phyloP scores from a whole-genome alignment of 2,888 invertebrate species.

The Platypus cylindrus region DNA sequence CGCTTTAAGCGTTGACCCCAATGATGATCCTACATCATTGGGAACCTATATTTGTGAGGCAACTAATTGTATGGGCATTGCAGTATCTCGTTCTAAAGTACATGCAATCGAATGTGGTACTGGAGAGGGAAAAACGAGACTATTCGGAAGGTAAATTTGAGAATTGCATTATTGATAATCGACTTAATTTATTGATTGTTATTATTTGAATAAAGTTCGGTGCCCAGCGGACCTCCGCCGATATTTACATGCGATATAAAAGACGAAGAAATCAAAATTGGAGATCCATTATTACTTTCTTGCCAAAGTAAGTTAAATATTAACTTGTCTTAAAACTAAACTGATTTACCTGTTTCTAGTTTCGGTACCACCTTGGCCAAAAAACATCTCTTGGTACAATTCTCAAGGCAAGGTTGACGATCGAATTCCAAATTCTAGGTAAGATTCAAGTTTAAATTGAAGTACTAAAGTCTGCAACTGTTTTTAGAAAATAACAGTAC shows the following conservation, averaged over 20 bases:
- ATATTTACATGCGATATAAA: slow-evolving; percentile 64
- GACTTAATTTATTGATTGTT: not conserved
- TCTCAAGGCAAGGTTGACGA: slow-evolving; percentile 66
- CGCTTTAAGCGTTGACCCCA: slow-evolving; percentile 67
- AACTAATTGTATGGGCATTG: slow-evolving; percentile 76
- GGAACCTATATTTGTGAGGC: slow-evolving; percentile 84
- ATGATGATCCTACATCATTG: slow-evolving; percentile 69
- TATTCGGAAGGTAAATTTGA: slow-evolving; percentile 47
- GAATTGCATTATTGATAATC: not conserved
- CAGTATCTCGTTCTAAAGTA: slow-evolving; percentile 71
- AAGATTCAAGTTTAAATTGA: too few relatives aligned
- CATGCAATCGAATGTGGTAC: slow-evolving; percentile 65
- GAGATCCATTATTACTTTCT: slow-evolving; percentile 58
- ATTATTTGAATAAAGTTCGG: slow-evolving; percentile 28
- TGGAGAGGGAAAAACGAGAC: slow-evolving; percentile 56
- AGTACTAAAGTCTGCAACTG: too few relatives aligned
- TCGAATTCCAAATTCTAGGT: slow-evolving; percentile 43
- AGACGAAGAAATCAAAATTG: slow-evolving; percentile 64
- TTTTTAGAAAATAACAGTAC: too few relatives aligned
- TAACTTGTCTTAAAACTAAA: not conserved
- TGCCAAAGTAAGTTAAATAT: slow-evolving; percentile 49
- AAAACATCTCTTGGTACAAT: slow-evolving; percentile 74
- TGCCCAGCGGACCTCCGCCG: slow-evolving; percentile 59
- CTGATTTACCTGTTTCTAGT: slow-evolving; percentile 34
- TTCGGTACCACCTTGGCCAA: slow-evolving; percentile 76